Conservation (phyloP, 2,113 vertebrate species). For the Sapayoa aenigma region DNA sequence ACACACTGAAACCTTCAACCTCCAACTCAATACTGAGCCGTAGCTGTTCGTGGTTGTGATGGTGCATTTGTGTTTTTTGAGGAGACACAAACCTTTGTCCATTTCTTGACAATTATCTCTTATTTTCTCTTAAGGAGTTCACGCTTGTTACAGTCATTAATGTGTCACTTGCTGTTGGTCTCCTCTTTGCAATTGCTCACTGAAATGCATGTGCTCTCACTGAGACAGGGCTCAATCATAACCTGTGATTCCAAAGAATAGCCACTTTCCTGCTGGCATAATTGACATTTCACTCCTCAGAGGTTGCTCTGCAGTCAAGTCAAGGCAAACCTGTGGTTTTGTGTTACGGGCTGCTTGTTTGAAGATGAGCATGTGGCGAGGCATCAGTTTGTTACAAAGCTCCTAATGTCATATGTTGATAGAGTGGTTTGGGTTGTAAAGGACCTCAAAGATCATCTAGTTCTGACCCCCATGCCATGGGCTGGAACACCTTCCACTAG, state of each 20-base stretch:
- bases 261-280: background rate
- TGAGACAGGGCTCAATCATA: background rate
- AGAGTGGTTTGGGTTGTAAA: background rate
- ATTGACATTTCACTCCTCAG: background rate
- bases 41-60: background rate
- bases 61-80: background rate
- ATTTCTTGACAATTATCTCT: background rate
- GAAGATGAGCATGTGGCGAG: background rate
- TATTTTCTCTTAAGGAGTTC: background rate
- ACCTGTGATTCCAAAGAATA: background rate
- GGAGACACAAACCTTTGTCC: background rate
- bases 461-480: background rate
- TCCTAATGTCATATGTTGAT: background rate
- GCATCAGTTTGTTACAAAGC: background rate
- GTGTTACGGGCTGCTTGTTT: background rate
- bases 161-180: background rate
- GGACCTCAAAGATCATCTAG: background rate
- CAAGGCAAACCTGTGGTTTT: background rate
- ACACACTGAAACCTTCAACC: background rate
- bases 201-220: background rate
- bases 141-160: rapidly evolving
- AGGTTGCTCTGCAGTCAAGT: background rate
- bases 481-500: background rate
- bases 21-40: background rate
- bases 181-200: background rate